Conservation (phyloP, 2,113 vertebrate species). For the Peromyscus leucopus region DNA sequence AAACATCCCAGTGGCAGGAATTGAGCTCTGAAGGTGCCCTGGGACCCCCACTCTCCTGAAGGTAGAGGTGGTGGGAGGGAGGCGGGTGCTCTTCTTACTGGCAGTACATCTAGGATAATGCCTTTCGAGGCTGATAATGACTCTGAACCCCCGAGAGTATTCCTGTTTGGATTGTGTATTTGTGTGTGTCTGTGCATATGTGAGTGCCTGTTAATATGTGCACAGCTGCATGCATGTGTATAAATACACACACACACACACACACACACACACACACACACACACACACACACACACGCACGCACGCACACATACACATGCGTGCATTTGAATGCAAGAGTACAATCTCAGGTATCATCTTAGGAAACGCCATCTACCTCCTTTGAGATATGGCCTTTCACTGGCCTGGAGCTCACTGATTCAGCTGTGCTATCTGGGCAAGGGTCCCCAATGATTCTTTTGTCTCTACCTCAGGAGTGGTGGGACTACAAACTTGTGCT, state of each 20-base stretch:
- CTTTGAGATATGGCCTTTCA: background rate
- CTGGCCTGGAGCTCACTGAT: background rate
- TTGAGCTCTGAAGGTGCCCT: background rate
- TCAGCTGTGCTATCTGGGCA: background rate
- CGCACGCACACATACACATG: too few species aligned
- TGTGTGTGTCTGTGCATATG: background rate
- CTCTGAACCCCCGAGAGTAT: too few species aligned
- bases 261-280: rapidly evolving
- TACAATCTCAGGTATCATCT: background rate
- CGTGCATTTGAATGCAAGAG: background rate
- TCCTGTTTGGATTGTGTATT: background rate
- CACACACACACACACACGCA: background rate
- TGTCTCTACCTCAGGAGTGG: too few species aligned
- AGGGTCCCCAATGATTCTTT: background rate
- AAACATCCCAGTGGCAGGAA: background rate
- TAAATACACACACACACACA: background rate
- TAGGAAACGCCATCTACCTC: background rate
- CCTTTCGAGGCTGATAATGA: background rate
- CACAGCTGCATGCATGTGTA: background rate
- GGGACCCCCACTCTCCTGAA: background rate
- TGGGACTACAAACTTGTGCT: background rate
- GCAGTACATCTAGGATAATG: background rate
- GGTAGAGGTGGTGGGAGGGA: background rate
- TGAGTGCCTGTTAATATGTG: background rate
- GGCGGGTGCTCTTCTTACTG: background rate